Conservation (phyloP, 2,797 vertebrate genomes). For the Rhinichthys osculus region DNA sequence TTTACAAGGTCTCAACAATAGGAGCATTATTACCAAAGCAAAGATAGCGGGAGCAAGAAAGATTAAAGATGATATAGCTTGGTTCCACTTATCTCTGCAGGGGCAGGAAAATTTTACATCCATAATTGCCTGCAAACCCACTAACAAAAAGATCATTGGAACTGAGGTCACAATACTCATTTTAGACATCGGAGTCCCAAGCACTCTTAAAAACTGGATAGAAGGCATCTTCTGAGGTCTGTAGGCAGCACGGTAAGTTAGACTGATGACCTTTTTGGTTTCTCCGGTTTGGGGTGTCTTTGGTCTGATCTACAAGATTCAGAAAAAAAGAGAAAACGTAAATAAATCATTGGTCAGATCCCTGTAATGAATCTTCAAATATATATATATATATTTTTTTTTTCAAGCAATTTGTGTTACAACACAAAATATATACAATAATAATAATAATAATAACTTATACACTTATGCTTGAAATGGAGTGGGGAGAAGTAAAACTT, state of each 20-base stretch:
- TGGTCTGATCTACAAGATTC: neutral
- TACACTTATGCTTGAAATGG: too few relatives aligned
- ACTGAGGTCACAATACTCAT: neutral
- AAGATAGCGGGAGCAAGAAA: accelerated
- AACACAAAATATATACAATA: too few relatives aligned
- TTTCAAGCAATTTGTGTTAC: too few relatives aligned
- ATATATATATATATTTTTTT: too few relatives aligned
- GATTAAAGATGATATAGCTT: accelerated
- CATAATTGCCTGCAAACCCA: neutral
- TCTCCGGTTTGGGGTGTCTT: neutral
- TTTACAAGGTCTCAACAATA: neutral
- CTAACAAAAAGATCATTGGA: neutral
- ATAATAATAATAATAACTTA: too few relatives aligned
- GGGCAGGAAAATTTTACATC: neutral
- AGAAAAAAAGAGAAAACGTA: neutral
- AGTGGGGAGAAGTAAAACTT: too few relatives aligned
- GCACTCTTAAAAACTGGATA: neutral
- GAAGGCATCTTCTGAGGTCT: neutral
- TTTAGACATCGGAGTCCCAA: neutral
- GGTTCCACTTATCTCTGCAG: neutral
- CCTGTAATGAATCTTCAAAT: neutral
- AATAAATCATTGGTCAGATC: neutral
- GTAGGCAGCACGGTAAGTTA: neutral
- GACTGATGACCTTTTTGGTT: neutral
- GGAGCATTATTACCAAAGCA: neutral